Conservation (phyloP, 2,888 invertebrate species). For the Cyrtodaria siliqua region DNA sequence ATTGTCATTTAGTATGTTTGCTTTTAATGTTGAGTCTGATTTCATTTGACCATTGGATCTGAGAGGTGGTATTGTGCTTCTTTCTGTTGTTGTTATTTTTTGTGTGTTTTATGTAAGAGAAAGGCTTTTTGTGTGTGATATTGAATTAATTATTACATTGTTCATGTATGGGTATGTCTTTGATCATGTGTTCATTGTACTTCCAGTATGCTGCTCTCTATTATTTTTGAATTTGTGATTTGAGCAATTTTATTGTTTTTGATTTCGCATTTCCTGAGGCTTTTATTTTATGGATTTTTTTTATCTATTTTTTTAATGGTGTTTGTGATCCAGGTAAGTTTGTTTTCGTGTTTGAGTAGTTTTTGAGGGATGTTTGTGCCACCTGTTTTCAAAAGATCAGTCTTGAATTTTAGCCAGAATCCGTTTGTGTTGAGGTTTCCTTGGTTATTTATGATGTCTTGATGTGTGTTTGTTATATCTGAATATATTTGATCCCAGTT, state of each 20-base stretch:
- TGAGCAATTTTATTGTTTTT: not conserved
- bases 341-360: not conserved
- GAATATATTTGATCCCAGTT: slow-evolving; percentile 14
- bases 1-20: slow-evolving; percentile 11
- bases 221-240: not conserved
- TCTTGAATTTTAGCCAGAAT: no score
- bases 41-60: no score
- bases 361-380: not conserved
- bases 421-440: not conserved
- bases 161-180: not conserved
- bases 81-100: slow-evolving; percentile 12
- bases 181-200: not conserved
- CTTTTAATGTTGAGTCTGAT: slow-evolving; percentile 1
- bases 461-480: slow-evolving; percentile 4
- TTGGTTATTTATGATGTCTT: not conserved
- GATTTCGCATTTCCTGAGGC: not conserved
- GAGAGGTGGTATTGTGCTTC: slow-evolving; percentile 1
- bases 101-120: no score
- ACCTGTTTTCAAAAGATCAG: not conserved
- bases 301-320: slow-evolving; percentile 1
- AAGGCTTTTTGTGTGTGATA: not conserved
- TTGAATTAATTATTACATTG: not conserved
- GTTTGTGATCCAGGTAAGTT: slow-evolving; percentile 1
- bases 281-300: not conserved
- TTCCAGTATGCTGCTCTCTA: not conserved